Percentiles rank a stretch among this genome's conserved stretches.
phyloP scores from a whole-genome alignment of 2,113 vertebrate genomes.

The Leucopsar rothschildi region DNA sequence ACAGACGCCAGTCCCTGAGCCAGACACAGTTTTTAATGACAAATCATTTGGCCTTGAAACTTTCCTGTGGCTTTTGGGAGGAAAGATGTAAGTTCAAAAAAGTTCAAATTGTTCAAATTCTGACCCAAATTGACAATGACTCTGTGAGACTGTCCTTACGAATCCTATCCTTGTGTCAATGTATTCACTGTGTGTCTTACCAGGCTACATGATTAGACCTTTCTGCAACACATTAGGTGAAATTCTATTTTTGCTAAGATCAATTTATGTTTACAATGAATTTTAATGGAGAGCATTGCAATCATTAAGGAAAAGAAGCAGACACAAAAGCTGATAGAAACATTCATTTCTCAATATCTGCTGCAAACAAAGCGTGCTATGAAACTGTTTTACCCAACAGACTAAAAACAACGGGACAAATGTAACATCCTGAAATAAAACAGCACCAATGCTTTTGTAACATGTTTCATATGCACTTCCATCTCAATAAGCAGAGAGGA shows the following conservation, averaged over 20 bases:
- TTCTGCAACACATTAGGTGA: neutral
- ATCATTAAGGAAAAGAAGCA: neutral
- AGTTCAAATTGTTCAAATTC: neutral
- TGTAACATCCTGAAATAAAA: neutral
- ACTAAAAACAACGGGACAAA: neutral
- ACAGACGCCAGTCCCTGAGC: neutral
- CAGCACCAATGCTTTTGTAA: neutral
- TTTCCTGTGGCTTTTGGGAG: neutral
- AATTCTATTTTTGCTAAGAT: neutral
- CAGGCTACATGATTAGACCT: neutral
- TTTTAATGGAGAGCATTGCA: neutral
- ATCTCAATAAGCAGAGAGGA: neutral
- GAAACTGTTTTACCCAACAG: neutral
- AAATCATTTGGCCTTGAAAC: neutral
- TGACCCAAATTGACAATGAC: neutral
- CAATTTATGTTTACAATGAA: neutral
- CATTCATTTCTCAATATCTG: neutral
- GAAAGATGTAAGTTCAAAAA: neutral
- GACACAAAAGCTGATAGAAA: neutral
- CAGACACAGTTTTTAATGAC: neutral
- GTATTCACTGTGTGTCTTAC: neutral
- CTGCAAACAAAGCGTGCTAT: neutral
- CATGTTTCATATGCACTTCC: neutral
- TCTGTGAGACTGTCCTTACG: neutral
- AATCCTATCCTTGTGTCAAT: neutral